Conservation (phyloP, 2,113 vertebrate genomes). For the Amphiprion percula region DNA sequence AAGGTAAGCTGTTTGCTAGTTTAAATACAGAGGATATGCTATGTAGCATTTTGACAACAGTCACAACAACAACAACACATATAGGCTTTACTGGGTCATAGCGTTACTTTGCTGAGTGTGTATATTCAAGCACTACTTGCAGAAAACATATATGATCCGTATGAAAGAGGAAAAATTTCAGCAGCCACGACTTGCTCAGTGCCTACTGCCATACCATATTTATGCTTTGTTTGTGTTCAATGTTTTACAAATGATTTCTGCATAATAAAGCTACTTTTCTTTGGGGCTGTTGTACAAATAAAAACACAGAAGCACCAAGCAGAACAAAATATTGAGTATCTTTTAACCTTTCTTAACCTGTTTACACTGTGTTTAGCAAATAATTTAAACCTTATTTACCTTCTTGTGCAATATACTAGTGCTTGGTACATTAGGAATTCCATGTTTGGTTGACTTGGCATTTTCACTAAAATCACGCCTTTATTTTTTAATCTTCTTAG, state of each 20-base stretch:
- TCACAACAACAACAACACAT: not conserved
- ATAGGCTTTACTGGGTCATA: not conserved
- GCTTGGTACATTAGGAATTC: not conserved
- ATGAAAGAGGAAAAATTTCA: not conserved
- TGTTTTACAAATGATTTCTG: too few species aligned
- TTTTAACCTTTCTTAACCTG: too few species aligned
- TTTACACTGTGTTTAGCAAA: not conserved
- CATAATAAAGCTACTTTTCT: not conserved
- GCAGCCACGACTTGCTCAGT: not conserved
- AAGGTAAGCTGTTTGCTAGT: not conserved
- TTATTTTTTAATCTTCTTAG: conserved; percentile 35
- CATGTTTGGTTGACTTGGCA: not conserved
- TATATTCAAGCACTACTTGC: not conserved
- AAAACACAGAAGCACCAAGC: too few species aligned
- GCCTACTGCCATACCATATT: not conserved
- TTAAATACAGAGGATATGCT: not conserved
- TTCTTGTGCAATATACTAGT: not conserved
- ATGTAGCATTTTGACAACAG: not conserved
- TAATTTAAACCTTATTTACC: not conserved
- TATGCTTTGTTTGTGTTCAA: not conserved
- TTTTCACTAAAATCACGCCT: not conserved
- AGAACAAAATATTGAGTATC: too few species aligned
- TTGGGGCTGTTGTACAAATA: too few species aligned
- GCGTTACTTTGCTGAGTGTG: not conserved
- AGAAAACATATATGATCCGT: not conserved